phyloP scores from a whole-genome alignment of 1,140 invertebrate species.

The Papilio polytes region DNA sequence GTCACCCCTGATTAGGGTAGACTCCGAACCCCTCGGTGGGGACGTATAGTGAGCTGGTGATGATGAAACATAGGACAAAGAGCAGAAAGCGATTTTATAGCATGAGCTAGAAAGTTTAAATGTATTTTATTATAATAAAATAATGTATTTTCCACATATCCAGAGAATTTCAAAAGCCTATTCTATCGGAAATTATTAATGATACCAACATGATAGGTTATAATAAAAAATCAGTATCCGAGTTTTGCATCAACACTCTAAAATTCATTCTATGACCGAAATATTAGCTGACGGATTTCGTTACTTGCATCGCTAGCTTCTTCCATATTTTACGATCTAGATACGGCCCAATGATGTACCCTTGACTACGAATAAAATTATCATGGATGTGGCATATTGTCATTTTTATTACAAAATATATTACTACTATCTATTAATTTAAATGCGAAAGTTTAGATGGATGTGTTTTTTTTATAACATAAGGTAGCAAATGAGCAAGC shows the following conservation, averaged over 20 bases:
- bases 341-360: neutral
- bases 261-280: conserved; percentile 33
- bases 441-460: too few relatives aligned
- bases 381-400: neutral
- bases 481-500: too few relatives aligned
- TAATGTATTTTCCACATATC: too few relatives aligned
- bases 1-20: too few relatives aligned
- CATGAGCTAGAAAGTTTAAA: too few relatives aligned
- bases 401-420: neutral
- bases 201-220: neutral
- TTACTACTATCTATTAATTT: too few relatives aligned
- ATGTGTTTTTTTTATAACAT: too few relatives aligned
- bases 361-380: neutral
- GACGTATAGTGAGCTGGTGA: too few relatives aligned
- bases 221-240: conserved; percentile 11
- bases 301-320: conserved; percentile 52
- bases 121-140: too few relatives aligned
- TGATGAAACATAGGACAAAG: too few relatives aligned
- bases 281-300: conserved; percentile 55
- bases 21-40: too few relatives aligned
- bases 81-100: too few relatives aligned
- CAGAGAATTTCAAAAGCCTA: neutral
- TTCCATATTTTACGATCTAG: conserved; percentile 25
- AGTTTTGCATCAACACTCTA: conserved; percentile 15
- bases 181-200: conserved; percentile 2